Conservation (phyloP, 1,140 invertebrate genomes). For the Calycopis cecrops region DNA sequence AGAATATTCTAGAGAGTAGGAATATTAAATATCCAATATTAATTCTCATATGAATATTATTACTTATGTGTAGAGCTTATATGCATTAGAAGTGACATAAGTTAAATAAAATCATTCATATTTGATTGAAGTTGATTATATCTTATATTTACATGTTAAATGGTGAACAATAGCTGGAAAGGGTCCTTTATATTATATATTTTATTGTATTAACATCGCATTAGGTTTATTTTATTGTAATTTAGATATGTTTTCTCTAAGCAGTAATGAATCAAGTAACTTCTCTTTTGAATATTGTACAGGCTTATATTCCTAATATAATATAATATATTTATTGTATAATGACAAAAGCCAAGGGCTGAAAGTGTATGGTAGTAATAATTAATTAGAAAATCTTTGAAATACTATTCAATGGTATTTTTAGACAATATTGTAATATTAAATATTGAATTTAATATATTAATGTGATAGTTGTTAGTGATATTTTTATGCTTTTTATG, state of each 20-base stretch:
- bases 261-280: neutral
- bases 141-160: conserved; percentile 10
- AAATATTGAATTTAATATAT: conserved; percentile 25
- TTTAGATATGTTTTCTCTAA: conserved; percentile 8
- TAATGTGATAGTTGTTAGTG: conserved; percentile 45
- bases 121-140: conserved; percentile 28
- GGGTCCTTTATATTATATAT: conserved; percentile 35
- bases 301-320: conserved; percentile 1
- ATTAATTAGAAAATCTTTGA: conserved; percentile 38
- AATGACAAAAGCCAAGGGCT: conserved; percentile 32
- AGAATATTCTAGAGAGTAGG: neutral
- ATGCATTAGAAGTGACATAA: neutral
- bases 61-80: neutral
- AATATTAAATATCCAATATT: conserved; percentile 4
- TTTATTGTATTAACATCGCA: conserved; percentile 14
- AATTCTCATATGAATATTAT: conserved; percentile 2
- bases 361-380: conserved; percentile 58
- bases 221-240: conserved; percentile 17
- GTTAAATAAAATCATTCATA: conserved; percentile 34
- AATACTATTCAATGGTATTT: conserved; percentile 26
- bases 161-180: conserved; percentile 43
- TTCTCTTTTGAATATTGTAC: neutral
- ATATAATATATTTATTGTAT: conserved; percentile 1
- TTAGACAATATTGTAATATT: conserved; percentile 17
- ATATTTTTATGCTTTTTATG: conserved; percentile 44